These are phyloP conservation scores for Gastrophysa polygoni DNA, from an alignment of 2,888 invertebrate species.

Conservation along the genomic window DNA sequence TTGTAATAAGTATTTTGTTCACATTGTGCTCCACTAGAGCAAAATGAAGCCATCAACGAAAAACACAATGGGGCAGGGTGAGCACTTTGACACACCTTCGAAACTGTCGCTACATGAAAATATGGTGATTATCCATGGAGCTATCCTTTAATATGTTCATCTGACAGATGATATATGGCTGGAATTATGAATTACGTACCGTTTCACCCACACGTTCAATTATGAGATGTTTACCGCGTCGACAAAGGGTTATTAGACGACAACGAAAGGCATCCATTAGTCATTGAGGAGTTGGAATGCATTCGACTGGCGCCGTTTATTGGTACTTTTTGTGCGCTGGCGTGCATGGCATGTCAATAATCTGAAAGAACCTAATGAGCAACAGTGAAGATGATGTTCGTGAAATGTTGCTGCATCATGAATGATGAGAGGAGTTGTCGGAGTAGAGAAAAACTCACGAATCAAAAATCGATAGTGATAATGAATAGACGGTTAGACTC, in stretches of 20 bases:
- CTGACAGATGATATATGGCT: constrained; percentile 40
- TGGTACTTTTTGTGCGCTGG: not conserved
- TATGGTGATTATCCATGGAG: constrained; percentile 36
- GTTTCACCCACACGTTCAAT: constrained; percentile 43
- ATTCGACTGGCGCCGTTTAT: constrained; percentile 9
- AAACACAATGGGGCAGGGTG: constrained; percentile 20
- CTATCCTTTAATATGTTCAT: constrained; percentile 35
- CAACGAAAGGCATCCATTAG: constrained; percentile 23
- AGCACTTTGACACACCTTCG: constrained; percentile 28
- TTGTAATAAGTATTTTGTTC: constrained; percentile 16
- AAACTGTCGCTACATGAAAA: constrained; percentile 31
- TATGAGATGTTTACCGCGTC: constrained; percentile 37
- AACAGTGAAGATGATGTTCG: no score
- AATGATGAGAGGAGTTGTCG: no score
- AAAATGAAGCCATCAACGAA: constrained; percentile 27
- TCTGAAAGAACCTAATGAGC: no score
- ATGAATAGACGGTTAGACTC: no score
- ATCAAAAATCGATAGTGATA: no score
- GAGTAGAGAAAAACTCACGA: no score
- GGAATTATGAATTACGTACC: constrained; percentile 39
- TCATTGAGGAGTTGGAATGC: constrained; percentile 13
- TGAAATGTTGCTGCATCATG: no score
- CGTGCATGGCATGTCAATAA: no score
- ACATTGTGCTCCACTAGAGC: constrained; percentile 19
- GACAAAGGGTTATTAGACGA: constrained; percentile 31